Conservation (phyloP, 2,113 vertebrate species). For the Condylura cristata region DNA sequence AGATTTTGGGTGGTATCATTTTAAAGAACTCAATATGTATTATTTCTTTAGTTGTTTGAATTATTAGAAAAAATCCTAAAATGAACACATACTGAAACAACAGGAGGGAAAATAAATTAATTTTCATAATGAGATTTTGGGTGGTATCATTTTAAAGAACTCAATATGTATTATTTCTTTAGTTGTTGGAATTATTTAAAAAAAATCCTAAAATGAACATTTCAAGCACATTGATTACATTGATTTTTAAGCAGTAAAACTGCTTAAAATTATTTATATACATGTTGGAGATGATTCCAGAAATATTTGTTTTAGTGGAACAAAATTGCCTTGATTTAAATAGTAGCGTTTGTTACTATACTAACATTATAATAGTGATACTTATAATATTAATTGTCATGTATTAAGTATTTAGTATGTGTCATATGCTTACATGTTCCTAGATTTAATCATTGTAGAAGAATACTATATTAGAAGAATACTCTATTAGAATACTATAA, state of each 20-base stretch:
- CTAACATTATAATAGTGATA: not conserved
- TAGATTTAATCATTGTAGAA: not conserved
- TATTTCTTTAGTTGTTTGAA: slow-evolving; percentile 4
- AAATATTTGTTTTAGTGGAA: not conserved
- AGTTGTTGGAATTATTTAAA: not conserved
- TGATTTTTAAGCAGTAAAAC: not conserved
- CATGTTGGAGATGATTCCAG: not conserved
- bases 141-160: not conserved
- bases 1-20: not conserved
- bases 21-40: not conserved
- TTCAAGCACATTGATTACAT: not conserved
- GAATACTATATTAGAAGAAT: no score
- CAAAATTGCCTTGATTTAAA: slow-evolving; percentile 37
- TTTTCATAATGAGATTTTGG: not conserved
- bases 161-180: not conserved
- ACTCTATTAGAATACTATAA: no score
- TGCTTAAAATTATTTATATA: slow-evolving; percentile 3
- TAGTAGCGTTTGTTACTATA: not conserved
- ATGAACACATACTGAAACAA: not conserved
- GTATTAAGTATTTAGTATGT: not conserved
- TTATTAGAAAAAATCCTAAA: not conserved
- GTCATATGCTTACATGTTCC: not conserved
- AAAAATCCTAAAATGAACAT: not conserved
- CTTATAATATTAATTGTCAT: not conserved
- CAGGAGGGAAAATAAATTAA: not conserved